phyloP scores from a whole-genome alignment of 2,888 invertebrate genomes.

The Anaspis maculata region DNA sequence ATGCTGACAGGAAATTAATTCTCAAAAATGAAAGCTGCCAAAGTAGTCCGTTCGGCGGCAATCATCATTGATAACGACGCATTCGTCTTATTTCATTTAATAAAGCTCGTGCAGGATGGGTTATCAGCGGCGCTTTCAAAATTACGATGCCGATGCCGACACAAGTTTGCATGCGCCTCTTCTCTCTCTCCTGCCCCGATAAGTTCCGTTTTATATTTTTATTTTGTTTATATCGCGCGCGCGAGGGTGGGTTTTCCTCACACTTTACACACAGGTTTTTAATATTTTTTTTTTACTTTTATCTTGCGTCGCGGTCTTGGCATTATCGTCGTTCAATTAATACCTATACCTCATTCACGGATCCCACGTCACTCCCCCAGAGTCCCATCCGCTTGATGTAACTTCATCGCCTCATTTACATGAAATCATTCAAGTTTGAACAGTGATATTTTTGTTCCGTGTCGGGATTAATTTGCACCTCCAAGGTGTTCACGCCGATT shows the following conservation, averaged over 20 bases:
- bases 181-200: neutral
- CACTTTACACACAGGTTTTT: too few species aligned
- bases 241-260: neutral
- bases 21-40: conserved; percentile 45
- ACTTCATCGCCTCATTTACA: conserved; percentile 32
- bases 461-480: conserved; percentile 37
- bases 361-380: conserved; percentile 8
- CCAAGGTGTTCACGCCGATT: conserved; percentile 33
- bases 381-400: conserved; percentile 19
- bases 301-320: neutral
- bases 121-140: conserved; percentile 27
- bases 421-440: conserved; percentile 36
- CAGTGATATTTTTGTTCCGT: conserved; percentile 35
- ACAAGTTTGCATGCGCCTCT: neutral
- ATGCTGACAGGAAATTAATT: conserved; percentile 47
- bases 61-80: conserved; percentile 39
- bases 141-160: neutral
- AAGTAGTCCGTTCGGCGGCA: conserved; percentile 37
- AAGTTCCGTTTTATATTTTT: neutral
- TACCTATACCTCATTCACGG: neutral
- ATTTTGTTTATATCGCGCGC: neutral
- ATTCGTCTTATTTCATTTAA: conserved; percentile 43
- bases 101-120: conserved; percentile 32
- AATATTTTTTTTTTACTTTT: neutral
- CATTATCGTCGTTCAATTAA: neutral